phyloP scores from a whole-genome alignment of 2,888 invertebrate genomes.

The Agapostemon virescens region DNA sequence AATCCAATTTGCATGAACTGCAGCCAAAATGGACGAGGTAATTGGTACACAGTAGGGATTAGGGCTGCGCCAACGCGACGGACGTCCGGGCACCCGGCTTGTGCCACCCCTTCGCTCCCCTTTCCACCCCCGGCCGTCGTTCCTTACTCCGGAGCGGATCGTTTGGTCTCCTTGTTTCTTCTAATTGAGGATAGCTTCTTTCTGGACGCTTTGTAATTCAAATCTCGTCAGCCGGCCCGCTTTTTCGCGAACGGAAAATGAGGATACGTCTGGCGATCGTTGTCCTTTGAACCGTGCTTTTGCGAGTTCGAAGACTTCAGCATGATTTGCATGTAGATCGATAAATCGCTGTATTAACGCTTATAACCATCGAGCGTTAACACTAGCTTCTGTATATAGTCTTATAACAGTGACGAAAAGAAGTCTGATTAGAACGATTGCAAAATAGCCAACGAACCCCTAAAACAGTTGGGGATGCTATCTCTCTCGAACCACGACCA shows the following conservation, averaged over 20 bases:
- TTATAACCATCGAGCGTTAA: no score
- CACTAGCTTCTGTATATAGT: no score
- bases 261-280: no score
- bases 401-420: no score
- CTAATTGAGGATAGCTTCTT: constrained; percentile 35
- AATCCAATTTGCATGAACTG: constrained; percentile 78
- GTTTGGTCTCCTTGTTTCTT: constrained; percentile 16
- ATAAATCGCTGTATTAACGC: no score
- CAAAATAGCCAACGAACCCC: no score
- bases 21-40: constrained; percentile 70
- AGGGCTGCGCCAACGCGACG: constrained; percentile 70
- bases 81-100: constrained; percentile 55
- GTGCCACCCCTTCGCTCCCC: background rate
- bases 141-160: constrained; percentile 22
- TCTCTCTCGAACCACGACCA: no score
- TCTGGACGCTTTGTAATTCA: constrained; percentile 35
- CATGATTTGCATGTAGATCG: no score
- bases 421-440: no score
- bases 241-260: background rate
- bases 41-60: constrained; percentile 76
- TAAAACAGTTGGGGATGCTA: no score
- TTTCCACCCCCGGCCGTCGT: constrained; percentile 7
- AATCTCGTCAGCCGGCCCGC: constrained; percentile 1
- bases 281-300: no score
- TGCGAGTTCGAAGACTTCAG: no score